Base-by-base conservation (phyloP, 2,797 vertebrate species). In the Oreonectes daqikongensis region DNA sequence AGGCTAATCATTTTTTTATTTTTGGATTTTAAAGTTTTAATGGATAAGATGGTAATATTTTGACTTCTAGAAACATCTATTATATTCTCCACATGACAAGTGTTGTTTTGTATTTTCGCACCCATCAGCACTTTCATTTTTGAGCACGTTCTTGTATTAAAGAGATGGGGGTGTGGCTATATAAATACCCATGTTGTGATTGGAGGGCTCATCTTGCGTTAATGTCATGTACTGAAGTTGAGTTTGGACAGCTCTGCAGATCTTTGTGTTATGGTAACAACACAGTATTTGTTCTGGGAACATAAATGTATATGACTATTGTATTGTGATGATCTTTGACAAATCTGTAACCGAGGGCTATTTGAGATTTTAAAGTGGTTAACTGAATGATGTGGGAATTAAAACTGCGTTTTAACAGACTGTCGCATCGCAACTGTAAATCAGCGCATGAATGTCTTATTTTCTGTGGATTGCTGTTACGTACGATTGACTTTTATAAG, bases 231-330 rank as follows among this genome's bases (percentile, higher is more conserved):
- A 40, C 30, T 26, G 48, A 35, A 69, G 52, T 63, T 69, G 22
- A 73, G 38, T 69, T 22, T 4, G 8, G 59, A 32, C 73, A 66
- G 70, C 48, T 77, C 24, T 59, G 42, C 20, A 24, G 73, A 67
- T 75, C 61, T 44, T 35, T 44, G 50, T 75, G 61, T 55, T 57
- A 66, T 55, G 55, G 61, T 75, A 74, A 66, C 61, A 53, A 77
- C 52, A 35, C 83, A 79, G 86, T 82, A 84, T 59, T 85, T 80
- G 81, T 86, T 86, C 84, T 86, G 86, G 66, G 76, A 69, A 71
- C 28, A 84, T 65, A 65, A 52, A 28, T 74, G 48, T 9, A n/a
- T n/a, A 44, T 2, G 42, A 52, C 26, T 38, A 38, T 71, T 20
- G 57, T n/a, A 38, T 20, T 35, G 35, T 20, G 17, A 61, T n/a